These are phyloP conservation scores for Crepidodera aurea DNA, from an alignment of 2,888 invertebrate genomes.

Conservation along the genomic window DNA sequence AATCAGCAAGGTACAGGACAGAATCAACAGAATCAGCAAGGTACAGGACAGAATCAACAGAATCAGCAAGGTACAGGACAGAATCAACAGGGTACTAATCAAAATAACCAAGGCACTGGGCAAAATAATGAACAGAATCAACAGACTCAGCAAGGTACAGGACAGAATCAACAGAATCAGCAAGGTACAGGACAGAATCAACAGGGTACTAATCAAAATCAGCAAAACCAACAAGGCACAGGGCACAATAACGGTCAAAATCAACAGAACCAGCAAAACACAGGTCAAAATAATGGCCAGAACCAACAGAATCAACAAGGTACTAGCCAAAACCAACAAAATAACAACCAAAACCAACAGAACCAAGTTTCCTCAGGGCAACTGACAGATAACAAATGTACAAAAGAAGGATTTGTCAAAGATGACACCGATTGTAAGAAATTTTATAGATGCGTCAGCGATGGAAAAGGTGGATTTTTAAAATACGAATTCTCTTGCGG, in stretches of 20 bases:
- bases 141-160: conserved; percentile 33
- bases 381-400: conserved; percentile 31
- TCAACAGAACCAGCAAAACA: conserved; percentile 37
- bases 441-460: conserved; percentile 78
- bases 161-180: no score
- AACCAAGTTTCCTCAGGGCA: conserved; percentile 26
- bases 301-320: conserved; percentile 23
- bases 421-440: conserved; percentile 70
- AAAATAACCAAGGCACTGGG: conserved; percentile 23
- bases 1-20: conserved; percentile 32
- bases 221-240: conserved; percentile 35
- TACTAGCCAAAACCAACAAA: conserved; percentile 23
- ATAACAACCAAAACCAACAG: conserved; percentile 12
- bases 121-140: conserved; percentile 28
- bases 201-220: conserved; percentile 33
- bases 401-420: conserved; percentile 70
- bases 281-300: conserved; percentile 21
- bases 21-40: conserved; percentile 35
- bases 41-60: no score
- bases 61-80: conserved; percentile 27
- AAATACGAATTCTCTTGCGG: conserved; percentile 77
- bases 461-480: conserved; percentile 67
- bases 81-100: conserved; percentile 37
- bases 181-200: conserved; percentile 33
- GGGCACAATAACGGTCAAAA: conserved; percentile 27